phyloP scores from a whole-genome alignment of 2,113 vertebrate species.

The Paracanthobrama guichenoti region DNA sequence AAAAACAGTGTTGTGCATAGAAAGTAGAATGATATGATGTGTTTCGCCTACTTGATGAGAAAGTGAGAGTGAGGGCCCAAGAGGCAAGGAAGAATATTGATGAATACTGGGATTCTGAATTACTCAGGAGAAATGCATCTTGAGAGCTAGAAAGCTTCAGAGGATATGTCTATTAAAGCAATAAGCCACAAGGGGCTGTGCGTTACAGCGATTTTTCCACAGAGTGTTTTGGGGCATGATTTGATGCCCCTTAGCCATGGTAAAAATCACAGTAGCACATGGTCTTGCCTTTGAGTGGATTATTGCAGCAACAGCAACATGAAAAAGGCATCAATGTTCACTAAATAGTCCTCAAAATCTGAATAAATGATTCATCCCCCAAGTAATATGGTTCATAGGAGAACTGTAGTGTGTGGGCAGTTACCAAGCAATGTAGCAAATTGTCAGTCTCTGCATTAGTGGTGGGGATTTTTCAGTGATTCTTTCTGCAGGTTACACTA shows the following conservation, averaged over 20 bases:
- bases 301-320: neutral
- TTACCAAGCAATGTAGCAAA: neutral
- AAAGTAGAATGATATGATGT: constrained; percentile 31
- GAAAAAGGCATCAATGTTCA: too few species aligned
- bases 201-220: neutral
- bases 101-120: constrained; percentile 25
- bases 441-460: neutral
- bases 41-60: neutral
- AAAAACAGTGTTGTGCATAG: constrained; percentile 21
- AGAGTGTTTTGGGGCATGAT: neutral
- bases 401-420: neutral
- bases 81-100: neutral
- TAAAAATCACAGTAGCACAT: neutral
- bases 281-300: neutral
- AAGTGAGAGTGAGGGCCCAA: constrained; percentile 6
- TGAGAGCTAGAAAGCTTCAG: constrained; percentile 21
- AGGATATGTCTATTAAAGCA: constrained; percentile 10
- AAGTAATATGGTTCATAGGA: constrained; percentile 1
- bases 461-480: neutral
- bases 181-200: neutral
- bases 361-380: neutral
- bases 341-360: neutral
- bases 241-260: neutral
- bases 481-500: neutral
- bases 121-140: constrained; percentile 7